Percentiles rank a stretch among this genome's conserved stretches.
Conservation (phyloP, 2,797 vertebrate genomes). For the Podarcis lilfordi region DNA sequence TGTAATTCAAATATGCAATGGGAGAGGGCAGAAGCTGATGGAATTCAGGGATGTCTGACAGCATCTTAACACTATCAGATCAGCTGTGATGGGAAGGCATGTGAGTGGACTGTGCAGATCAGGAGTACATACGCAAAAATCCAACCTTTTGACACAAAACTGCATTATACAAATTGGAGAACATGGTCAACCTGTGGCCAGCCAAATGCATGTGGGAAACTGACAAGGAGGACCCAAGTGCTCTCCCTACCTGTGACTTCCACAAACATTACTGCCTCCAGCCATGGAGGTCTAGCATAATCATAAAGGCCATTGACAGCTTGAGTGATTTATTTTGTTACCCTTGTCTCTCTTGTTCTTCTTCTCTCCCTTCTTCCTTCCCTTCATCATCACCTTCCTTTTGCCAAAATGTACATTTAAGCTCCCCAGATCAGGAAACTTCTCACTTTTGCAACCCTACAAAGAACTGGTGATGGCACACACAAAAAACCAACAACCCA, state of each 20-base stretch:
- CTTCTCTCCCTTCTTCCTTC: background rate
- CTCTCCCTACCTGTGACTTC: no score
- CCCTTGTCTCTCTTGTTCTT: background rate
- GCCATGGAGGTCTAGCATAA: no score
- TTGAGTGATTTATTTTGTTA: background rate
- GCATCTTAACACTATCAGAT: background rate
- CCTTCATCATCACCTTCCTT: no score
- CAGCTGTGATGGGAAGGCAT: background rate
- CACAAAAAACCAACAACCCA: background rate
- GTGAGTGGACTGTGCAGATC: background rate
- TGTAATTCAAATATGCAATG: background rate
- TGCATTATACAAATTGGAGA: background rate
- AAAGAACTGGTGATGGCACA: background rate
- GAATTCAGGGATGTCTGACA: background rate
- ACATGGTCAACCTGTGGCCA: no score
- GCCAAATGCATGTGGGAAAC: no score
- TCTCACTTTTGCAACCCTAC: background rate
- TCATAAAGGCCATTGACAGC: no score
- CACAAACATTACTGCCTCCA: no score
- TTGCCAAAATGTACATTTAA: background rate
- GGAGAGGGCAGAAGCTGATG: background rate
- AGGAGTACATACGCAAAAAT: background rate
- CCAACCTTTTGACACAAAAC: background rate
- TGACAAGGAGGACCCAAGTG: no score
- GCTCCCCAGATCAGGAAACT: background rate